A percentile compares a stretch with the other conserved stretches of the same genome.
Conservation (phyloP, 2,888 invertebrate species). For the Chymomyza fuscimana region DNA sequence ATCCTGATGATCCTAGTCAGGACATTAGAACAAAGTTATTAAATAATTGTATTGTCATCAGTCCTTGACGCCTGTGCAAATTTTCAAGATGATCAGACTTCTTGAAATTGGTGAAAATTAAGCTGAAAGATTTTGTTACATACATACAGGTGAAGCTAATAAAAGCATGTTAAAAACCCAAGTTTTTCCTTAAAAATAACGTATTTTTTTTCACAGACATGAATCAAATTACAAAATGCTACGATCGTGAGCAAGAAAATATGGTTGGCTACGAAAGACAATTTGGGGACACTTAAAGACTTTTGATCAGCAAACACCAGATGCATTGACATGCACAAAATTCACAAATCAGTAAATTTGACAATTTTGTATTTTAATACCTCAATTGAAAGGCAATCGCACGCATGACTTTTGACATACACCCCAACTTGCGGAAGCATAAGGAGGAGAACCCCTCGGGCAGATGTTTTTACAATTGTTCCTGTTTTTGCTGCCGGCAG, state of each 20-base stretch:
- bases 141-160: no score
- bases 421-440: background rate
- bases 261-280: background rate
- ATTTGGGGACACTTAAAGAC: background rate
- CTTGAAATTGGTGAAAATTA: no score
- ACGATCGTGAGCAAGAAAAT: no score
- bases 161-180: no score
- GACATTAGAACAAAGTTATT: no score
- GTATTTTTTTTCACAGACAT: background rate
- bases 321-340: background rate
- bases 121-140: no score
- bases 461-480: conserved; percentile 55
- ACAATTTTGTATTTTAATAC: background rate
- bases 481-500: conserved; percentile 60
- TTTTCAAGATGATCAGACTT: no score
- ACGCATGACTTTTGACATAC: background rate
- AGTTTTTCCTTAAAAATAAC: background rate
- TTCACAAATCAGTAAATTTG: conserved; percentile 2
- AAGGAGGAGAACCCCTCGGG: background rate
- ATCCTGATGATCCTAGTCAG: no score
- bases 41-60: no score
- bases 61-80: no score
- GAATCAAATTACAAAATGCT: background rate
- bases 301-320: conserved; percentile 17
- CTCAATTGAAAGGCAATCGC: background rate